Evolutionary conservation across 2,888 invertebrate genomes (phyloP).

Genomic region (Stenurella melanura): DNA sequence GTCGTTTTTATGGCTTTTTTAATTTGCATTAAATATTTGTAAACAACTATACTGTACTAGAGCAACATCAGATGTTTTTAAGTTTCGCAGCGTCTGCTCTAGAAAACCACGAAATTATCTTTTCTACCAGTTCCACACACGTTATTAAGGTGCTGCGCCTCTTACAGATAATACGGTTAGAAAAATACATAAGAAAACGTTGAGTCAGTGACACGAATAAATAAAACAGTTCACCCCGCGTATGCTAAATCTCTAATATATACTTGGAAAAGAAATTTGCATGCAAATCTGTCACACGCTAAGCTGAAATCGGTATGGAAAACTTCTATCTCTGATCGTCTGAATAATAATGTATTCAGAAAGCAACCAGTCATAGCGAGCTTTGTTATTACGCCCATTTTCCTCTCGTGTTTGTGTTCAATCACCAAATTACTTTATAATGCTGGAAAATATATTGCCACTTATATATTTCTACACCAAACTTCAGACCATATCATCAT

Average conservation of each 20-base stretch:
- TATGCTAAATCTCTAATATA: conserved; percentile 71
- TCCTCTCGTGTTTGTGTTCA: conserved; percentile 65
- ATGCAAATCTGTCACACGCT: conserved; percentile 72
- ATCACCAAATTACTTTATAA: conserved; percentile 68
- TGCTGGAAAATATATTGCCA: conserved; percentile 60
- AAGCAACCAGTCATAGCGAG: conserved; percentile 65
- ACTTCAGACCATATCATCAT: conserved; percentile 30
- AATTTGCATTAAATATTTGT: too few relatives aligned
- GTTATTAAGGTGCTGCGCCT: background rate
- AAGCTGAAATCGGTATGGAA: conserved; percentile 71
- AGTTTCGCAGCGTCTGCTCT: too few relatives aligned
- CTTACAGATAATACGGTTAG: background rate
- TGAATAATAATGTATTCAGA: conserved; percentile 71
- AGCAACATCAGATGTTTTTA: too few relatives aligned
- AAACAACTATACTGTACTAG: too few relatives aligned
- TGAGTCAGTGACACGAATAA: conserved; percentile 56
- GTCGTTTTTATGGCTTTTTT: too few relatives aligned
- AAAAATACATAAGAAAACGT: background rate
- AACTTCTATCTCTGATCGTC: conserved; percentile 71
- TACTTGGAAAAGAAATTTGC: conserved; percentile 71
- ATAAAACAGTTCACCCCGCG: conserved; percentile 57
- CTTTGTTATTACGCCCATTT: conserved; percentile 64
- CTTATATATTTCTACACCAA: conserved; percentile 42
- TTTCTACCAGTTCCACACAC: background rate
- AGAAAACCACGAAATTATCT: too few relatives aligned